Conservation (phyloP, 2,888 invertebrate species). For the Acleris emargana region DNA sequence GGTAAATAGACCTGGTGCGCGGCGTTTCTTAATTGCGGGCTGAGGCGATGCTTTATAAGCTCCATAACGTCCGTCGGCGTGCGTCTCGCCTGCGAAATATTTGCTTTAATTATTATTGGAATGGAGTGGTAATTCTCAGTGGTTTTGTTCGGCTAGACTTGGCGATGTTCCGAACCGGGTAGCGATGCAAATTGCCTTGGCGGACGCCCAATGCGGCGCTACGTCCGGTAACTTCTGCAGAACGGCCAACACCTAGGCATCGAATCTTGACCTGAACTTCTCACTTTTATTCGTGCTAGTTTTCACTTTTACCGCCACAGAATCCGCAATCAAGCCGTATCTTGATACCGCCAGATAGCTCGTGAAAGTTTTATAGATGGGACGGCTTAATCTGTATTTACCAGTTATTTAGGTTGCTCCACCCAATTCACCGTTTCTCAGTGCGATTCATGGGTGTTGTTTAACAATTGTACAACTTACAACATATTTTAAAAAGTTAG, state of each 20-base stretch:
- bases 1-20: constrained; percentile 77
- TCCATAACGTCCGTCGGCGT: constrained; percentile 79
- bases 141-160: constrained; percentile 84
- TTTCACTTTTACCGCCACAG: constrained; percentile 13
- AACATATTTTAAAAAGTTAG: too few species aligned
- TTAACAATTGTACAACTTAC: too few species aligned
- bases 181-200: constrained; percentile 84
- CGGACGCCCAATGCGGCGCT: constrained; percentile 81
- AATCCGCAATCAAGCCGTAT: neutral
- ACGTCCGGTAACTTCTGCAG: constrained; percentile 60
- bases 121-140: constrained; percentile 82
- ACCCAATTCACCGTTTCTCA: too few species aligned
- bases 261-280: constrained; percentile 59
- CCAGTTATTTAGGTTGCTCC: too few species aligned
- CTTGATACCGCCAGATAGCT: neutral
- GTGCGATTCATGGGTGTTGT: too few species aligned
- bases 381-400: neutral
- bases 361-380: neutral
- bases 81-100: constrained; percentile 79
- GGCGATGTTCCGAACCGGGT: constrained; percentile 83
- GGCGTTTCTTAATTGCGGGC: constrained; percentile 81
- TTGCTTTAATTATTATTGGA: constrained; percentile 84
- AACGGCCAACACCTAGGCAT: constrained; percentile 59
- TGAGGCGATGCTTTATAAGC: constrained; percentile 81
- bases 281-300: constrained; percentile 27